A percentile compares a stretch with the other conserved stretches of the same genome.
These are phyloP conservation scores for Cettia cetti DNA, from an alignment of 2,113 vertebrate genomes.

Conservation along the genomic window DNA sequence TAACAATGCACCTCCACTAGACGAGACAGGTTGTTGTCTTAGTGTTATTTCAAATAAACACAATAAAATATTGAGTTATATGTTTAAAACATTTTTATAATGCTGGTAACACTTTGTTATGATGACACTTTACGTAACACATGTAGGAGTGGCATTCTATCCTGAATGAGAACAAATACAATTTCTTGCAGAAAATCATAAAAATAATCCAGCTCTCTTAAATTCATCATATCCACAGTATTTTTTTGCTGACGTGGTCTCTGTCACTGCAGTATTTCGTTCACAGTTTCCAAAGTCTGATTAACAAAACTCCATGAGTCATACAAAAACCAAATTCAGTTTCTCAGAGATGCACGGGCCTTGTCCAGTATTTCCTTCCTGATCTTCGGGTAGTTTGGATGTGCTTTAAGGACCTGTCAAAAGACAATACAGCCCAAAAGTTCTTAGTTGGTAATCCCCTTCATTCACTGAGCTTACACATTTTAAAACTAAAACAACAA, in stretches of 20 bases:
- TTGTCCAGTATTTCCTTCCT: conserved; percentile 97
- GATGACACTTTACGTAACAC: neutral
- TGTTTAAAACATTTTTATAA: neutral
- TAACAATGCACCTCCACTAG: neutral
- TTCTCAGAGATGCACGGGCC: conserved; percentile 85
- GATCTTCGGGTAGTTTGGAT: conserved; percentile 94
- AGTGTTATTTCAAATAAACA: neutral
- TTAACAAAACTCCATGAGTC: neutral
- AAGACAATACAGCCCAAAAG: neutral
- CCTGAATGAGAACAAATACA: neutral
- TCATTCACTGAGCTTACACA: neutral
- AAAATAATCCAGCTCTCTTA: neutral
- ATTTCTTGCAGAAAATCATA: neutral
- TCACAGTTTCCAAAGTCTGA: neutral
- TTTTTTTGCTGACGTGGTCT: neutral
- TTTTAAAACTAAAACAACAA: neutral
- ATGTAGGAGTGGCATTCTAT: neutral
- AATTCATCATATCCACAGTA: neutral
- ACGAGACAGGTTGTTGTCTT: neutral
- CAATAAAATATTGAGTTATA: neutral
- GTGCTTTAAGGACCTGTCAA: conserved; percentile 85
- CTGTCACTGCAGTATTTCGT: neutral
- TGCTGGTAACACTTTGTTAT: neutral
- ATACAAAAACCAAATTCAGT: conserved; percentile 55
- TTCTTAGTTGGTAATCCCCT: neutral